Evolutionary conservation across 2,888 invertebrate species (phyloP).

Genomic region (Miltochrista miniata): DNA sequence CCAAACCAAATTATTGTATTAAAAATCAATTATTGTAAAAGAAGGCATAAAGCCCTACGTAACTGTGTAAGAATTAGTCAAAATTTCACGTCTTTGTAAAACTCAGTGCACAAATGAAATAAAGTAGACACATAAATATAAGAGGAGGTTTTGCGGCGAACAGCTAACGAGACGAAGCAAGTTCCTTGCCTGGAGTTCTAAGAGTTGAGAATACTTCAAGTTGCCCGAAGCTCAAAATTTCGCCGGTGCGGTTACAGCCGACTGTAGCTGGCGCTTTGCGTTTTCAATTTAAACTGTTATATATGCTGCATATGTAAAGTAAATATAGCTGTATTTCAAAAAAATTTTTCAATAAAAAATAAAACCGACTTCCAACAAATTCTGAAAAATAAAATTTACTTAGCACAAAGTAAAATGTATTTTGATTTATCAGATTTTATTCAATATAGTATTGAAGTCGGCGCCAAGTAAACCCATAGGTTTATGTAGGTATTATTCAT

Average conservation of each 20-base stretch:
- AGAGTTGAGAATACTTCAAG: slow-evolving; percentile 61
- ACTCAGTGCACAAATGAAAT: slow-evolving; percentile 63
- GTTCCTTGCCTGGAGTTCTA: slow-evolving; percentile 64
- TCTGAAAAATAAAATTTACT: no score
- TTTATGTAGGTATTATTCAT: no score
- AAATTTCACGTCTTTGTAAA: slow-evolving; percentile 22
- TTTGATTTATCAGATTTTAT: no score
- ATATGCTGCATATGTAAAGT: neutral
- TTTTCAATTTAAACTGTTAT: slow-evolving; percentile 63
- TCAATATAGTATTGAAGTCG: no score
- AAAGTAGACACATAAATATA: slow-evolving; percentile 78
- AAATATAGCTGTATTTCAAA: no score
- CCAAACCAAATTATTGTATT: no score
- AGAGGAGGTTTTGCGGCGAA: slow-evolving; percentile 72
- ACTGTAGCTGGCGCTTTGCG: slow-evolving; percentile 41
- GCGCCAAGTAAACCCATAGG: no score
- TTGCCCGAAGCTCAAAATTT: slow-evolving; percentile 55
- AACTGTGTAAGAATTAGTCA: neutral
- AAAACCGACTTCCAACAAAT: no score
- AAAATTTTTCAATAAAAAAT: no score
- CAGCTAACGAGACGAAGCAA: slow-evolving; percentile 74
- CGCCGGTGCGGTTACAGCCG: slow-evolving; percentile 56
- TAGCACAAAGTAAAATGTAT: no score
- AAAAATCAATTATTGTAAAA: no score
- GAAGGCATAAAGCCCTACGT: neutral